These are phyloP conservation scores for Polydesmus complanatus DNA, from an alignment of 2,888 invertebrate genomes.

Conservation along the genomic window DNA sequence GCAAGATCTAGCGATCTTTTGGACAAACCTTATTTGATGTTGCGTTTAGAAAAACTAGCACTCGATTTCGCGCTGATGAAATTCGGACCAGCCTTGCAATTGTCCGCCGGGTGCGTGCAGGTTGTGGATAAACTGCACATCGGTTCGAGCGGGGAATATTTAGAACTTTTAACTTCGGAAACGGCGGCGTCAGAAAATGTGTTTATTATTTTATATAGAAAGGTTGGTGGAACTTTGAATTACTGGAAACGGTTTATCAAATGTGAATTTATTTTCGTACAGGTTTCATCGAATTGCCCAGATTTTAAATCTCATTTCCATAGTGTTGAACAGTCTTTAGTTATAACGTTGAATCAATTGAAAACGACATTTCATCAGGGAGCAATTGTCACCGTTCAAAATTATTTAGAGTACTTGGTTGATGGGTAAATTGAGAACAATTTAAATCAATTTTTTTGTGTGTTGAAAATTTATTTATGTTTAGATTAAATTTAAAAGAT, in stretches of 20 bases:
- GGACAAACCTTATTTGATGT: slow-evolving; percentile 58
- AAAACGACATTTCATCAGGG: slow-evolving; percentile 56
- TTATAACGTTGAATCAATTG: slow-evolving; percentile 50
- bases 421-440: slow-evolving; percentile 33
- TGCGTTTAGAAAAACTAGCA: slow-evolving; percentile 50
- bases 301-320: slow-evolving; percentile 69
- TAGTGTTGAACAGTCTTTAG: slow-evolving; percentile 61
- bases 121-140: slow-evolving; percentile 63
- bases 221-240: slow-evolving; percentile 38
- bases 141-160: slow-evolving; percentile 55
- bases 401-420: slow-evolving; percentile 49
- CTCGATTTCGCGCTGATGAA: slow-evolving; percentile 61
- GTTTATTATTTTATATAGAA: slow-evolving; percentile 57
- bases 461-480: too few relatives aligned
- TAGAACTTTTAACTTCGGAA: slow-evolving; percentile 53
- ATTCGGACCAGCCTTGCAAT: slow-evolving; percentile 61
- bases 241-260: background rate
- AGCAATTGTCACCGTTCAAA: slow-evolving; percentile 52
- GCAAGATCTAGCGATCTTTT: slow-evolving; percentile 48
- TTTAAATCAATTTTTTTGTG: too few relatives aligned
- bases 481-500: background rate
- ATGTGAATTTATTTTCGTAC: too few relatives aligned
- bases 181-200: slow-evolving; percentile 39
- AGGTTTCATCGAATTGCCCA: slow-evolving; percentile 66
- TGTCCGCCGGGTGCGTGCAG: slow-evolving; percentile 47